These are phyloP conservation scores for Periphyllus acericola DNA, from an alignment of 2,888 invertebrate genomes.

Conservation along the genomic window DNA sequence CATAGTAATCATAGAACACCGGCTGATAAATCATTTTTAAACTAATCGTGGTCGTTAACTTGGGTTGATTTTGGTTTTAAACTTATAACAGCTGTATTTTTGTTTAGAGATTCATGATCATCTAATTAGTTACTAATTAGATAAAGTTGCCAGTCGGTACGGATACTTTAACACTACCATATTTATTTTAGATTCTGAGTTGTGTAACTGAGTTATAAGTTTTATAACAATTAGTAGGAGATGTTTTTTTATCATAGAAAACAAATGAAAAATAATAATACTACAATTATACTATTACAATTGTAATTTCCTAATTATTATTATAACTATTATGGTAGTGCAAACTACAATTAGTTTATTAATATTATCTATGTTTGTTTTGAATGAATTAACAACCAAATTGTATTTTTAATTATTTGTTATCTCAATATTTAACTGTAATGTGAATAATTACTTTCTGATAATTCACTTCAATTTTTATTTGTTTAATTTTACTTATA, in stretches of 20 bases:
- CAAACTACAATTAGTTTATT: not conserved
- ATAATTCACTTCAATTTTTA: not conserved
- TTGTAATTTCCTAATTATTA: not conserved
- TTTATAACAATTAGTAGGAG: not conserved
- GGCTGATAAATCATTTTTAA: not conserved
- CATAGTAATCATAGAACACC: not conserved
- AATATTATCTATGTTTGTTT: not conserved
- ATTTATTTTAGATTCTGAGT: not conserved
- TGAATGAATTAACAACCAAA: not conserved
- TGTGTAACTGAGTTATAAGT: not conserved
- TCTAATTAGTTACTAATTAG: not conserved
- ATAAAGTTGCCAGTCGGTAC: not conserved
- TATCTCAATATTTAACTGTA: not conserved
- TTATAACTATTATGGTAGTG: not conserved
- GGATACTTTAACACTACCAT: not conserved
- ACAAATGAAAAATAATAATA: not conserved
- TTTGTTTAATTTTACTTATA: not conserved
- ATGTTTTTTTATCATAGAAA: not conserved
- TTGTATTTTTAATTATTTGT: not conserved
- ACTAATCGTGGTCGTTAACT: not conserved
- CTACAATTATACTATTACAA: not conserved
- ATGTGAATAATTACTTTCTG: not conserved
- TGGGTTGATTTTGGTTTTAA: not conserved
- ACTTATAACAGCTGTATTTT: not conserved
- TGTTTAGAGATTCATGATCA: not conserved